Evolutionary conservation across 2,113 vertebrate genomes (phyloP).

Genomic region (Lophura nycthemera): DNA sequence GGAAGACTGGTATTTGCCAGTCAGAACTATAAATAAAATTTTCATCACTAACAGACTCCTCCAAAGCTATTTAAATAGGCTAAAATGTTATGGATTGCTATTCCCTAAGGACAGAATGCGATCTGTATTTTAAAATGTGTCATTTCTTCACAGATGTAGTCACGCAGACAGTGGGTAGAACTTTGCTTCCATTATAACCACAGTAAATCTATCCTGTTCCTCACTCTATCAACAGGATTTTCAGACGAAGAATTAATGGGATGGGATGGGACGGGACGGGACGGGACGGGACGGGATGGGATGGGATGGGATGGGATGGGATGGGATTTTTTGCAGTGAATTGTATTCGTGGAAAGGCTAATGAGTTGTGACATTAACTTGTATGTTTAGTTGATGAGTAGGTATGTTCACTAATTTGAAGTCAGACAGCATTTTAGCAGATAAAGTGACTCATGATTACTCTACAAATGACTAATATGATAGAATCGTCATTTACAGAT

Average conservation of each 20-base stretch:
- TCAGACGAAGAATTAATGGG: background rate
- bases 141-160: background rate
- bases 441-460: background rate
- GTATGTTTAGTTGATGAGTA: background rate
- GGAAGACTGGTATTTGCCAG: slow-evolving; percentile 30
- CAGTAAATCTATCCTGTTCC: background rate
- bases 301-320: background rate
- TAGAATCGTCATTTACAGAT: background rate
- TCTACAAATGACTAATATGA: background rate
- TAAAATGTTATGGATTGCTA: background rate
- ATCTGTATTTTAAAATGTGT: background rate
- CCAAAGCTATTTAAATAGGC: slow-evolving; percentile 35
- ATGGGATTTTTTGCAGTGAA: background rate
- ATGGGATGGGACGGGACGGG: background rate
- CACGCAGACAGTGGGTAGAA: background rate
- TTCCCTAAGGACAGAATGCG: slow-evolving; percentile 15
- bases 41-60: background rate
- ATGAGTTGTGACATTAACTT: background rate
- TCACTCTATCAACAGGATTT: background rate
- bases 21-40: slow-evolving; percentile 58
- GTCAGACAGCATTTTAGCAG: background rate
- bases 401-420: background rate
- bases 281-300: background rate
- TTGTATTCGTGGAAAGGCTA: slow-evolving; percentile 36
- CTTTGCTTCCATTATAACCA: background rate